A percentile compares a stretch with the other conserved stretches of the same genome.
phyloP scores from a whole-genome alignment of 1,140 invertebrate genomes.

The Brachionus plicatilis region DNA sequence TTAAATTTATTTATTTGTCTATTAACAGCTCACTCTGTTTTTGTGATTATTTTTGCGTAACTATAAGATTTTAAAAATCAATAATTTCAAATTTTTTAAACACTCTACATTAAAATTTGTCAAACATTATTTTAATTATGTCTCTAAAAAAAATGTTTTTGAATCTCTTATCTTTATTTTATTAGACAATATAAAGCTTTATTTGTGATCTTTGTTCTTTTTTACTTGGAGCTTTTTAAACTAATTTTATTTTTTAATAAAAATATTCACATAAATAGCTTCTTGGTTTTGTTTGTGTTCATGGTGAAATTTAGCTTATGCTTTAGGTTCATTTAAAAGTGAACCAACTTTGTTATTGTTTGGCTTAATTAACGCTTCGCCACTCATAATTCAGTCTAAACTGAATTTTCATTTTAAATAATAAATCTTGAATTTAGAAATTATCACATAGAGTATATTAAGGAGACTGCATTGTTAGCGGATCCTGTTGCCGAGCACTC shows the following conservation, averaged over 20 bases:
- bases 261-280: not conserved
- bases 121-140: not conserved
- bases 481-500: conserved; percentile 8
- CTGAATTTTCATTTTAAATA: not conserved
- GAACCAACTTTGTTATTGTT: not conserved
- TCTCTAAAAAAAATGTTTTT: not conserved
- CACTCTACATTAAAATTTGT: not conserved
- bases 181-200: not conserved
- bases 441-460: conserved; percentile 18
- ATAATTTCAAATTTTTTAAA: not conserved
- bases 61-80: not conserved
- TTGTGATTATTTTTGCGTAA: not conserved
- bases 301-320: not conserved
- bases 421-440: conserved; percentile 16
- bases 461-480: not conserved
- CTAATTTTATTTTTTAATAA: not conserved
- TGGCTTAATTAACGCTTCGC: not conserved
- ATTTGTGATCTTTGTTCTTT: not conserved
- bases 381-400: not conserved
- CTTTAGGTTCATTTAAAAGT: conserved; percentile 24
- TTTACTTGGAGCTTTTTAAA: not conserved
- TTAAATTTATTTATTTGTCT: not conserved
- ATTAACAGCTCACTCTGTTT: not conserved
- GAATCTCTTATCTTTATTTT: not conserved
- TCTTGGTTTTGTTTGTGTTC: not conserved